Evolutionary conservation across 2,888 invertebrate species (phyloP).

Genomic region (Linyphia triangularis): DNA sequence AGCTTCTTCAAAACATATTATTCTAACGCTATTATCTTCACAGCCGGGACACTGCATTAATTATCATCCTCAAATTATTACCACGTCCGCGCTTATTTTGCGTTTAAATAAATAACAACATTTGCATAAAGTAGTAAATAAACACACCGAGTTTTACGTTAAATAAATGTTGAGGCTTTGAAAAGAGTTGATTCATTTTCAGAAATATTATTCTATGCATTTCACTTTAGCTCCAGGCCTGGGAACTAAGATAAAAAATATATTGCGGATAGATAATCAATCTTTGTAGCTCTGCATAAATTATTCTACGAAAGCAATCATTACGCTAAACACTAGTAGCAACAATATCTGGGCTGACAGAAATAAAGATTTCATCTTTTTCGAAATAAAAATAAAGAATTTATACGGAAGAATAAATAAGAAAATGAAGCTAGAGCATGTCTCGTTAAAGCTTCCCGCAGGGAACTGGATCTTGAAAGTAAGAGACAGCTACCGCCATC

Average conservation of each 20-base stretch:
- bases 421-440: background rate
- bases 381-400: slow-evolving; percentile 35
- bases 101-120: background rate
- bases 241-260: background rate
- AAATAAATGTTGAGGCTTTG: background rate
- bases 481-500: slow-evolving; percentile 61
- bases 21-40: background rate
- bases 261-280: slow-evolving; percentile 24
- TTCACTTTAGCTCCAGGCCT: slow-evolving; percentile 8
- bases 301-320: slow-evolving; percentile 43
- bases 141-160: background rate
- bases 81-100: background rate
- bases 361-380: slow-evolving; percentile 36
- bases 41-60: background rate
- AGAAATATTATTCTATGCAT: slow-evolving; percentile 3
- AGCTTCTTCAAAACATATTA: background rate
- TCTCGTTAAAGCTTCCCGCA: background rate
- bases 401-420: slow-evolving; percentile 18
- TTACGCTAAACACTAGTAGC: slow-evolving; percentile 22
- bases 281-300: slow-evolving; percentile 22
- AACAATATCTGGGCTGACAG: background rate
- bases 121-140: background rate
- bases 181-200: slow-evolving; percentile 10
- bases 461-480: background rate
- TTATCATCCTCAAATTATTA: background rate